These are phyloP conservation scores for Acropora yongei DNA, from an alignment of 64 coral and sea anemone species.

Conservation along the genomic window DNA sequence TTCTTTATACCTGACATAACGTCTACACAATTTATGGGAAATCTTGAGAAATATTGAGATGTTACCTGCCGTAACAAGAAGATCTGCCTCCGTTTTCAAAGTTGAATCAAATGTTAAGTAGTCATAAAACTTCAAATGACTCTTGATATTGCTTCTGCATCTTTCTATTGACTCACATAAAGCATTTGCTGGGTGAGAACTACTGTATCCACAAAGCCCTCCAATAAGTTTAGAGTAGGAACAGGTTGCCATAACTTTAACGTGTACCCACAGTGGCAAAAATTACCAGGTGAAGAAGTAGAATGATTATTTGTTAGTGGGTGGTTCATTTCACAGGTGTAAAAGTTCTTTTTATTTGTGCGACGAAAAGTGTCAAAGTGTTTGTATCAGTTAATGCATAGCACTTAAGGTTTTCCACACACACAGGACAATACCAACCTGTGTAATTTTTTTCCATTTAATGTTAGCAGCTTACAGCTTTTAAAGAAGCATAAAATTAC, in stretches of 20 bases:
- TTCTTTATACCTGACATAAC: background rate
- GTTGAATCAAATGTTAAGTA: background rate
- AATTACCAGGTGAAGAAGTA: background rate
- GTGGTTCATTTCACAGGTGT: background rate
- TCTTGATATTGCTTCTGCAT: background rate
- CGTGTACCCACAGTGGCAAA: background rate
- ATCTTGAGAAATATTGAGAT: background rate
- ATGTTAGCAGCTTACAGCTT: constrained; percentile 16
- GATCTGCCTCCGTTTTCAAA: constrained; percentile 30
- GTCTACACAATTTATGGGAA: background rate
- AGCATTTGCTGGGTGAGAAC: background rate
- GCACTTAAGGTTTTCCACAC: background rate
- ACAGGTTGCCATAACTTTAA: constrained; percentile 10
- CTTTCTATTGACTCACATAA: constrained; percentile 1
- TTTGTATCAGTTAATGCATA: constrained; percentile 18
- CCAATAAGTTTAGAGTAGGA: background rate
- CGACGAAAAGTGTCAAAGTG: background rate
- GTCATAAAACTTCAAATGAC: constrained; percentile 17
- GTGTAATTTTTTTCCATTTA: constrained; percentile 2
- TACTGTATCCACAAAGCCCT: constrained; percentile 4
- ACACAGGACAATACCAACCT: background rate
- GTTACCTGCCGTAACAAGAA: constrained; percentile 30
- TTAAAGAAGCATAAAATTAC: background rate
- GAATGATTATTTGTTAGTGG: background rate
- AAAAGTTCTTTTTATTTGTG: background rate